Conservation (phyloP, 64 coral and sea anemone genomes). For the Trachythela sp. region DNA sequence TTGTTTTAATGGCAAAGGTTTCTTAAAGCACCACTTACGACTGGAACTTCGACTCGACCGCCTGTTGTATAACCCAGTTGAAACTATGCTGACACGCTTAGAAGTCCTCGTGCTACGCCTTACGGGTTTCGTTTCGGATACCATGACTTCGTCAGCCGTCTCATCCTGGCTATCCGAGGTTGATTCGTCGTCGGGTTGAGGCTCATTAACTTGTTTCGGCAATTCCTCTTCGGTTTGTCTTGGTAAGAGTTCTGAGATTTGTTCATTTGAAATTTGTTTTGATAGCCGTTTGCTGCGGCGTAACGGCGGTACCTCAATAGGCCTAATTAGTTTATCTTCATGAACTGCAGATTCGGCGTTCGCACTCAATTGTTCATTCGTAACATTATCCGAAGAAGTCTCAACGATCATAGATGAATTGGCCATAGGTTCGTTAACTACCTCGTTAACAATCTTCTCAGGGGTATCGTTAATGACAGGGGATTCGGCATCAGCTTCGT, state of each 20-base stretch:
- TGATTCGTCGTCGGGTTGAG: not conserved
- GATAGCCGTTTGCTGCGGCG: not conserved
- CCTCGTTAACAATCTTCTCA: too few relatives aligned
- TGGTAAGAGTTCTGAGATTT: not conserved
- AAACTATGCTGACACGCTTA: not conserved
- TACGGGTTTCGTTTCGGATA: not conserved
- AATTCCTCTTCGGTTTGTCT: not conserved
- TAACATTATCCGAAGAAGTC: not conserved
- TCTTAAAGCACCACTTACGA: not conserved
- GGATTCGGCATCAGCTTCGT: too few relatives aligned
- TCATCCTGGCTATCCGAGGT: not conserved
- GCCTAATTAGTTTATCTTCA: not conserved
- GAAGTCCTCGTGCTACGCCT: not conserved
- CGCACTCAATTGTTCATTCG: not conserved
- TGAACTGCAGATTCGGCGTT: not conserved
- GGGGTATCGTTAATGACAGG: too few relatives aligned
- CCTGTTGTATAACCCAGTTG: not conserved
- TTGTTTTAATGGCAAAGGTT: too few relatives aligned
- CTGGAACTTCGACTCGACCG: not conserved
- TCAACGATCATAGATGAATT: not conserved
- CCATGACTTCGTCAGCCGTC: not conserved
- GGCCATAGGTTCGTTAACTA: too few relatives aligned
- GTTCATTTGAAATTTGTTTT: not conserved
- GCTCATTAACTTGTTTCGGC: not conserved
- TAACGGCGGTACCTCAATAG: not conserved